Evolutionary conservation across 2,113 vertebrate species (phyloP).

Genomic region (Paradoxurus hermaphroditus): DNA sequence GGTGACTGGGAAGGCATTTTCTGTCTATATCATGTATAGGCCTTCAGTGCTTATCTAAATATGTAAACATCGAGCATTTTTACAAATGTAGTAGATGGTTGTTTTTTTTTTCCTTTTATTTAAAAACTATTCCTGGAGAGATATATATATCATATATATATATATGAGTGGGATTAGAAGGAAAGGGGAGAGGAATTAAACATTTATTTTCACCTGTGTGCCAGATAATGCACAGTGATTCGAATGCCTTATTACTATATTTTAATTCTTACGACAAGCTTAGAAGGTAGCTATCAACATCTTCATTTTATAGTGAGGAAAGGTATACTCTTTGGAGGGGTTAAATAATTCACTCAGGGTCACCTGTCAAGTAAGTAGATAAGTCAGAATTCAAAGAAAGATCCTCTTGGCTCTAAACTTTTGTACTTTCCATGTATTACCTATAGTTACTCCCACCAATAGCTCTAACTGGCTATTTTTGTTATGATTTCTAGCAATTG

Average conservation of each 20-base stretch:
- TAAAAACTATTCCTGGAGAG: constrained; percentile 22
- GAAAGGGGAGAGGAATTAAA: constrained; percentile 24
- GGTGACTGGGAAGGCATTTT: constrained; percentile 1
- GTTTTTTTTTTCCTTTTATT: constrained; percentile 7
- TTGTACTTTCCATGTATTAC: not conserved
- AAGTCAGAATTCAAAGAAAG: not conserved
- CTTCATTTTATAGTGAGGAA: not conserved
- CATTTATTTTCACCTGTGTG: not conserved
- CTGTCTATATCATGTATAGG: not conserved
- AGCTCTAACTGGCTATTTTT: constrained; percentile 18
- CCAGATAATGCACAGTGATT: not conserved
- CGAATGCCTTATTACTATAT: constrained; percentile 7
- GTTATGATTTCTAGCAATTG: constrained; percentile 6
- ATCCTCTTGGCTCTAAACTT: not conserved
- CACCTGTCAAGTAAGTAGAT: not conserved
- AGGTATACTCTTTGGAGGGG: not conserved
- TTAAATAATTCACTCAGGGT: not conserved
- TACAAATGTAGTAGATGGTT: not conserved
- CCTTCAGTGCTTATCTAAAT: not conserved
- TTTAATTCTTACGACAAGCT: not conserved
- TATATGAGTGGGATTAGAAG: not conserved
- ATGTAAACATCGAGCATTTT: constrained; percentile 15
- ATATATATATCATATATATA: too few species aligned
- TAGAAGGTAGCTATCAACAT: not conserved
- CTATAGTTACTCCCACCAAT: not conserved